A percentile compares a stretch with the other conserved stretches of the same genome.
These are phyloP conservation scores for Enteromius thamalakanensis DNA, from an alignment of 2,797 vertebrate genomes.

Conservation along the genomic window DNA sequence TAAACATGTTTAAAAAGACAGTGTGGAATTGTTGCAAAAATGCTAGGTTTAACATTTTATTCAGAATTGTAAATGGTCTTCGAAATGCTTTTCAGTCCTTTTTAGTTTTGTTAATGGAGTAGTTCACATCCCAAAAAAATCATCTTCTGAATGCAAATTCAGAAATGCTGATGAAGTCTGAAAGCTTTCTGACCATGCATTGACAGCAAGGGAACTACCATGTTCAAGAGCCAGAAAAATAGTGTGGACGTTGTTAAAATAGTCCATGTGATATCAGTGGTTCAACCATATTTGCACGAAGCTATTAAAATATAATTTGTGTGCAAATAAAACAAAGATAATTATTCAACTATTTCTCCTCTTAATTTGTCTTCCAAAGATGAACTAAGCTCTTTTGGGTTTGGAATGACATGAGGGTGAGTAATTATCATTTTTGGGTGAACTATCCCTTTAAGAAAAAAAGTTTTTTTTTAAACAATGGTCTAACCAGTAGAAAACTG, in stretches of 20 bases:
- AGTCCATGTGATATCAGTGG: background rate
- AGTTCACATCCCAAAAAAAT: background rate
- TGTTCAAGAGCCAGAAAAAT: background rate
- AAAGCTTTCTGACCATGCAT: background rate
- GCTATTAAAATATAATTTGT: background rate
- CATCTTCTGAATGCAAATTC: background rate
- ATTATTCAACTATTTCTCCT: background rate
- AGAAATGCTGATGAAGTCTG: background rate
- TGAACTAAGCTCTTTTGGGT: background rate
- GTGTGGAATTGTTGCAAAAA: background rate
- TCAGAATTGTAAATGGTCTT: background rate
- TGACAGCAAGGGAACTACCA: background rate
- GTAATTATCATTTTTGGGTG: background rate
- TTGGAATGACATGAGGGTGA: background rate
- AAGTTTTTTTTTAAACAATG: background rate
- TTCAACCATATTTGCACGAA: background rate
- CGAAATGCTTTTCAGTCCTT: background rate
- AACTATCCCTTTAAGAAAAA: background rate
- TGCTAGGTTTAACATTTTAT: background rate
- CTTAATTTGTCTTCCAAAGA: background rate
- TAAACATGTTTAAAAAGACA: background rate
- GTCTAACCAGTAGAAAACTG: background rate
- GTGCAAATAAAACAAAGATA: background rate
- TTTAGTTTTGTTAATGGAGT: background rate
- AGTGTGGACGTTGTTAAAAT: background rate